A percentile compares a stretch with the other conserved stretches of the same genome.
phyloP scores from a whole-genome alignment of 2,113 vertebrate species.

The Callithrix jacchus region DNA sequence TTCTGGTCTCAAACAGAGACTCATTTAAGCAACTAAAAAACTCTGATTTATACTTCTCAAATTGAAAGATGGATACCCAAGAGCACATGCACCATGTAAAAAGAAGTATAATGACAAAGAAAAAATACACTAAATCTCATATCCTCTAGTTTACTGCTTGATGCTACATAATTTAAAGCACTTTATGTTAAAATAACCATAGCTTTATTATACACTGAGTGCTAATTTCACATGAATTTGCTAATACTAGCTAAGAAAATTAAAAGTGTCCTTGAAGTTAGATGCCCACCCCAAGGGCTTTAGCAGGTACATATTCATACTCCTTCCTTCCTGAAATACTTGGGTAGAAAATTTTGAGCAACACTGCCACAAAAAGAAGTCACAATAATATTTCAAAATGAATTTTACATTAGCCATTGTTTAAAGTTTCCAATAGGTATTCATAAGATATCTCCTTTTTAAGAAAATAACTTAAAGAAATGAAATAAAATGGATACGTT shows the following conservation, averaged over 20 bases:
- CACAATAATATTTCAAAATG: not conserved
- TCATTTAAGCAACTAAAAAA: not conserved
- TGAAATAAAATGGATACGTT: conserved; percentile 22
- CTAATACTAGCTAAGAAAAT: not conserved
- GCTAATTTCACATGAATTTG: not conserved
- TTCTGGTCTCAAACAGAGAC: not conserved
- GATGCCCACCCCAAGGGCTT: not conserved
- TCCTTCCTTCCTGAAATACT: not conserved
- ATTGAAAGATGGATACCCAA: not conserved
- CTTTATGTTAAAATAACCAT: not conserved
- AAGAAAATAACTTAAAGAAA: conserved; percentile 33
- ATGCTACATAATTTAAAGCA: not conserved
- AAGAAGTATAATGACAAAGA: not conserved
- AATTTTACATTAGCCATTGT: conserved; percentile 21
- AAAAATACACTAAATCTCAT: not conserved
- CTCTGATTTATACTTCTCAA: not conserved
- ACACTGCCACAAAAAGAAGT: not conserved
- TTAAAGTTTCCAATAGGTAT: not conserved
- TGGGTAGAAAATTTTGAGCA: not conserved
- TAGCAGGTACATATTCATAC: not conserved
- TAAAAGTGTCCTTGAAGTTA: not conserved
- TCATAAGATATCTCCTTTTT: not conserved
- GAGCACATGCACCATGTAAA: not conserved
- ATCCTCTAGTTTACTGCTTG: not conserved
- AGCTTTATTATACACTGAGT: not conserved